A percentile compares a stretch with the other conserved stretches of the same genome.
Evolutionary conservation across 2,797 vertebrate genomes (phyloP).

Genomic region (Brotula barbata): DNA sequence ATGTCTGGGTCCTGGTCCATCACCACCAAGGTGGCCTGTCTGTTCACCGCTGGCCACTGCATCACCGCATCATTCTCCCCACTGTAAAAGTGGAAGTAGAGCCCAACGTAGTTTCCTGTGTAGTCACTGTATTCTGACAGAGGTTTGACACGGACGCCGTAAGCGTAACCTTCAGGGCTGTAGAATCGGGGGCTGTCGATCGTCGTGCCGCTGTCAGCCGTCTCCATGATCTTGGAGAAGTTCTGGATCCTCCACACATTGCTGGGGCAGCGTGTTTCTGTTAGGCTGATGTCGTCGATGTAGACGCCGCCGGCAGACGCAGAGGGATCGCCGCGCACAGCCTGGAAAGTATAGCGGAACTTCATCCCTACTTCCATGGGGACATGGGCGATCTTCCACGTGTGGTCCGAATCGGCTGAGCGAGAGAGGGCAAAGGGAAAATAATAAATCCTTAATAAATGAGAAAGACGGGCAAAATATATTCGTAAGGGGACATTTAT

Average conservation of each 20-base stretch:
- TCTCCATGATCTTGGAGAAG: slow-evolving; percentile 80
- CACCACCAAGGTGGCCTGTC: slow-evolving; percentile 82
- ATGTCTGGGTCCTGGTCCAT: slow-evolving; percentile 88
- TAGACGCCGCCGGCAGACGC: slow-evolving; percentile 80
- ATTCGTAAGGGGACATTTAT: too few relatives aligned
- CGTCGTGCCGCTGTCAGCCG: fast-evolving
- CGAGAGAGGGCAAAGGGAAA: neutral
- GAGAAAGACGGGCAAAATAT: neutral
- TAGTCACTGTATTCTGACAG: slow-evolving; percentile 62
- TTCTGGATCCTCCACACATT: slow-evolving; percentile 85
- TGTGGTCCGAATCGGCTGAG: slow-evolving; percentile 64
- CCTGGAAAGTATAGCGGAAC: slow-evolving; percentile 91
- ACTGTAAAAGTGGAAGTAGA: slow-evolving; percentile 85
- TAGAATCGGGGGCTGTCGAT: slow-evolving; percentile 86
- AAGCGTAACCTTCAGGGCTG: slow-evolving; percentile 87
- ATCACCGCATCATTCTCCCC: slow-evolving; percentile 86
- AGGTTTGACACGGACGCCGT: slow-evolving; percentile 78
- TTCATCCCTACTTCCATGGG: slow-evolving; percentile 80
- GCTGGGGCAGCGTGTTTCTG: slow-evolving; percentile 84
- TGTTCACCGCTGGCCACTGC: slow-evolving; percentile 88
- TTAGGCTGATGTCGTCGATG: slow-evolving; percentile 86
- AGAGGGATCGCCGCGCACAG: slow-evolving; percentile 71
- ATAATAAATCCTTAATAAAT: too few relatives aligned
- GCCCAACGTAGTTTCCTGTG: slow-evolving; percentile 69
- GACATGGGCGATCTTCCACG: slow-evolving; percentile 90